These are phyloP conservation scores for Ochotona princeps DNA, from an alignment of 2,113 vertebrate genomes.

Conservation along the genomic window DNA sequence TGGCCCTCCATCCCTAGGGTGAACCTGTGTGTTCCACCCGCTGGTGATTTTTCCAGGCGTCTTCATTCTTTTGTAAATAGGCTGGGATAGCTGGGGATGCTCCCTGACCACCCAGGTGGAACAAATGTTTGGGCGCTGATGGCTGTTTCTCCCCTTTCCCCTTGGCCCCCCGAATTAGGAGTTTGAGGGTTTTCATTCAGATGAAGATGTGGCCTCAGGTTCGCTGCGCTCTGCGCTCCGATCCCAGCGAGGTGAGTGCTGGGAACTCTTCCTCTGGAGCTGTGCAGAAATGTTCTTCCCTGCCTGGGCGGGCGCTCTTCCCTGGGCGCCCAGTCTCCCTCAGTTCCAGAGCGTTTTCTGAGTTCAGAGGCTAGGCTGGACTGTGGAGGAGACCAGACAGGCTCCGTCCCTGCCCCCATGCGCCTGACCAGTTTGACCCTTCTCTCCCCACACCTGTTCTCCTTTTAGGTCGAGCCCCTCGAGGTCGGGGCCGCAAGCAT, in stretches of 20 bases:
- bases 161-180: slow-evolving; percentile 86
- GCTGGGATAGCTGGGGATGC: background rate
- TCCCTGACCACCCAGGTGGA: slow-evolving; percentile 19
- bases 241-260: slow-evolving; percentile 90
- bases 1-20: background rate
- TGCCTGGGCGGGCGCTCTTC: slow-evolving; percentile 23
- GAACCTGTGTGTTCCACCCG: background rate
- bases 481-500: slow-evolving; percentile 79
- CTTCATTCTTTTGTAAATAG: slow-evolving; percentile 14
- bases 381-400: slow-evolving; percentile 60
- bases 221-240: slow-evolving; percentile 86
- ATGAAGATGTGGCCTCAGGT: slow-evolving; percentile 85
- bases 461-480: slow-evolving; percentile 82
- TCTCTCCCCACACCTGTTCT: slow-evolving; percentile 77
- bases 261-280: slow-evolving; percentile 69
- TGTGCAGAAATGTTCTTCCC: slow-evolving; percentile 42
- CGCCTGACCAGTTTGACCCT: slow-evolving; percentile 58
- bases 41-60: background rate
- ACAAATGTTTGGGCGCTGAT: slow-evolving; percentile 65
- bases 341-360: slow-evolving; percentile 18
- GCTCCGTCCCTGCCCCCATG: slow-evolving; percentile 29
- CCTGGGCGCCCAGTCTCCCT: slow-evolving; percentile 39
- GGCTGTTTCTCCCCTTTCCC: slow-evolving; percentile 79
- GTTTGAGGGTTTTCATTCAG: slow-evolving; percentile 92
- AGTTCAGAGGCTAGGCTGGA: slow-evolving; percentile 57